Evolutionary conservation across 2,888 invertebrate species (phyloP).

Genomic region (Chaetogeoica ovagalla): DNA sequence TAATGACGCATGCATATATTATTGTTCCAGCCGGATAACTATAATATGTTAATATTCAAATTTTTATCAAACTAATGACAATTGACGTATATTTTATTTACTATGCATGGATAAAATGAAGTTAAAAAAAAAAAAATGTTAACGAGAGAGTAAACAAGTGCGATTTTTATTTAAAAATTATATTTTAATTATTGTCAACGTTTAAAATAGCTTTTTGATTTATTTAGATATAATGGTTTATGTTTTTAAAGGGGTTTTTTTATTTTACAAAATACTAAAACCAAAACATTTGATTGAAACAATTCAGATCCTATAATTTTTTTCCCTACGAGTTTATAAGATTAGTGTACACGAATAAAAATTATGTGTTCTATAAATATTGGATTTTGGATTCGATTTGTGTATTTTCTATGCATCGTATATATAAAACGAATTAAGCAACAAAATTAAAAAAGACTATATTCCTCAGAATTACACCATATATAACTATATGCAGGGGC

Average conservation of each 20-base stretch:
- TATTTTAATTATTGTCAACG: slow-evolving; percentile 11
- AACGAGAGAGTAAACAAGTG: background rate
- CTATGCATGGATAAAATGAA: slow-evolving; percentile 7
- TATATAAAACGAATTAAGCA: too few species aligned
- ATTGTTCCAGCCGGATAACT: slow-evolving; percentile 14
- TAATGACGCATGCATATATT: slow-evolving; percentile 1
- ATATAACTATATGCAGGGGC: too few species aligned
- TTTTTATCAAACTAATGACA: slow-evolving; percentile 25
- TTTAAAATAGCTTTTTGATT: background rate
- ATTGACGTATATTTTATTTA: slow-evolving; percentile 9
- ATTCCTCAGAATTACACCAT: too few species aligned
- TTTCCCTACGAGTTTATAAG: too few species aligned
- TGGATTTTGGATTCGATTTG: too few species aligned
- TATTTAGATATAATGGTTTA: background rate
- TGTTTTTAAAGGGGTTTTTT: background rate
- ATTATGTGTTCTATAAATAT: too few species aligned
- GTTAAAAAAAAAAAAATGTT: background rate
- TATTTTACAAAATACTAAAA: background rate
- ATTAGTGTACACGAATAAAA: too few species aligned
- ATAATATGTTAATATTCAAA: slow-evolving; percentile 1
- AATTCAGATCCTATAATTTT: too few species aligned
- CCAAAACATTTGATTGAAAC: background rate
- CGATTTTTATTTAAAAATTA: background rate
- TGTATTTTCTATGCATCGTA: too few species aligned
- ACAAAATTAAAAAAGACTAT: too few species aligned